A percentile compares a stretch with the other conserved stretches of the same genome.
Conservation (phyloP, 2,797 vertebrate genomes). For the Paguma larvata region DNA sequence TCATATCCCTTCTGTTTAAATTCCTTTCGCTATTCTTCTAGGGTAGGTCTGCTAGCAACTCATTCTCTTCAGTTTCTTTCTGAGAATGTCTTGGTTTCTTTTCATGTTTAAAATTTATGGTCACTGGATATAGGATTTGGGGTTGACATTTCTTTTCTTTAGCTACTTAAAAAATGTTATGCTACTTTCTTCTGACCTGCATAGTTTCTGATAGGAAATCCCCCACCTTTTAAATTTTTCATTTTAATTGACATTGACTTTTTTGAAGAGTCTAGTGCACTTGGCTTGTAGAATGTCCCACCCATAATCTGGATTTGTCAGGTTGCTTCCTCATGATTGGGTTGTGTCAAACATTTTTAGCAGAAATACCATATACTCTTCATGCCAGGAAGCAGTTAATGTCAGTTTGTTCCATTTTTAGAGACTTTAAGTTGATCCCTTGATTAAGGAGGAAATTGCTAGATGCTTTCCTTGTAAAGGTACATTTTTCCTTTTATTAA, state of each 20-base stretch:
- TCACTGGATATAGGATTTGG: background rate
- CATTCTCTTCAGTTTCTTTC: background rate
- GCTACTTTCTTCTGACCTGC: background rate
- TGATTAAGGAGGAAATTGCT: constrained; percentile 1
- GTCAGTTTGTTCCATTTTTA: background rate
- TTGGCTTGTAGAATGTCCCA: background rate
- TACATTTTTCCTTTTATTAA: background rate
- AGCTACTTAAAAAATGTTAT: constrained; percentile 1
- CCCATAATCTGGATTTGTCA: background rate
- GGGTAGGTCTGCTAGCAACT: background rate
- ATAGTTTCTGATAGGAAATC: constrained; percentile 11
- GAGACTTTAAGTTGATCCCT: background rate
- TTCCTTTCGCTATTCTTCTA: constrained; percentile 3
- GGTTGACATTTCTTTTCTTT: constrained; percentile 20
- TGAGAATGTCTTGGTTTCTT: background rate
- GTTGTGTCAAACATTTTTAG: constrained; percentile 2
- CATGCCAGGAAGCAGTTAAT: background rate
- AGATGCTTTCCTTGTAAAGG: background rate
- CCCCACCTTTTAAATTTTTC: background rate
- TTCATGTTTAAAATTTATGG: constrained; percentile 53
- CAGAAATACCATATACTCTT: constrained; percentile 7
- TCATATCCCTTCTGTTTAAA: background rate
- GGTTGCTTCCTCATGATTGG: background rate
- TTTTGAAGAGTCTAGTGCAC: background rate
- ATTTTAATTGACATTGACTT: constrained; percentile 6